phyloP scores from a whole-genome alignment of 1,140 invertebrate genomes.

The Chelonus insularis region DNA sequence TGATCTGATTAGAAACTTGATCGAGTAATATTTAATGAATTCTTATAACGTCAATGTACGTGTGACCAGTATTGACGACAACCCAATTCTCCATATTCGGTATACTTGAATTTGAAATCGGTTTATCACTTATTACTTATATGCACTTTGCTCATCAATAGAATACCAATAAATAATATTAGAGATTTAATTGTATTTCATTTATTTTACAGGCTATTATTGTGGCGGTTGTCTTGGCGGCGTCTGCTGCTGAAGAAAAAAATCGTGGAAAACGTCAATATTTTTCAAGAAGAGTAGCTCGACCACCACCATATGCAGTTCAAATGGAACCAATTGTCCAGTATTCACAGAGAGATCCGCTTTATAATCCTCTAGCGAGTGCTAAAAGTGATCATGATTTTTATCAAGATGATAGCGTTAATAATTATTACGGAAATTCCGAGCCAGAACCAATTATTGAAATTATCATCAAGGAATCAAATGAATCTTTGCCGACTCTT shows the following conservation, averaged over 20 bases:
- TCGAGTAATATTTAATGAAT: background rate
- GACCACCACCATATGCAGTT: constrained; percentile 71
- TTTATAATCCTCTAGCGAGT: constrained; percentile 67
- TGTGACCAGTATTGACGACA: constrained; percentile 15
- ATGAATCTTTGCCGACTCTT: constrained; percentile 75
- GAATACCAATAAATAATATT: background rate
- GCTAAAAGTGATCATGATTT: constrained; percentile 59
- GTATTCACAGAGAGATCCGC: constrained; percentile 76
- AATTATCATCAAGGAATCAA: constrained; percentile 88
- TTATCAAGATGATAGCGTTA: constrained; percentile 45
- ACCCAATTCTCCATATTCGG: constrained; percentile 42
- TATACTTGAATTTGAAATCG: constrained; percentile 37
- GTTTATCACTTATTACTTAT: constrained; percentile 41
- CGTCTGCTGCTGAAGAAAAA: constrained; percentile 39
- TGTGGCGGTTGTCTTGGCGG: constrained; percentile 34
- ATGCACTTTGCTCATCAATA: background rate
- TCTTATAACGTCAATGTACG: background rate
- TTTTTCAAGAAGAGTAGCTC: constrained; percentile 40
- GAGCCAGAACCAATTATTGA: constrained; percentile 88
- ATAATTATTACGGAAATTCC: constrained; percentile 67
- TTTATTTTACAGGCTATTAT: constrained; percentile 37
- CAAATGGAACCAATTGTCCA: constrained; percentile 79
- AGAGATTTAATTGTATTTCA: background rate
- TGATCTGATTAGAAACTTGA: background rate
- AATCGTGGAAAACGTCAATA: constrained; percentile 53